Base-by-base conservation (phyloP, 2,113 vertebrate genomes). In the Bostrychus sinensis region DNA sequence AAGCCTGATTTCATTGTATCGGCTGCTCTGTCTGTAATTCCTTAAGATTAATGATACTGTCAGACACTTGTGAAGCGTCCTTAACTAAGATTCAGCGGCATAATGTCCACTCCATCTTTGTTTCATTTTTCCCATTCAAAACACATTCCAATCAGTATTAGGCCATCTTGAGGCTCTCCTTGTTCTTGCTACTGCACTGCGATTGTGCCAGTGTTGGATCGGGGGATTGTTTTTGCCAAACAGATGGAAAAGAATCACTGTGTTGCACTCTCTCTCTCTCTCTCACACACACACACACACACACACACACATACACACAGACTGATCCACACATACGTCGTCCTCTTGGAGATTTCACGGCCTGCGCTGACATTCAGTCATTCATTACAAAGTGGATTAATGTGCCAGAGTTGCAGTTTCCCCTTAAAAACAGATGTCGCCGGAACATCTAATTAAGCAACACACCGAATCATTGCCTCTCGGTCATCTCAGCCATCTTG, bases 181-280 rank as follows among this genome's bases (percentile, higher is more conserved):
- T 73, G 70, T 90, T 89, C 82, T 86, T 82, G 82, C 82, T 55
- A 62, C 75, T 78, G 77, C 70, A 12, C 77, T 77, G 57, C 50
- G 34, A 71, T 34, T 57, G 70, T 82, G 82, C 76, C 86, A 84
- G 79, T 71, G 79, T 86, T 57, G 70, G 84, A 79, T 51, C 14
- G 38, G 66, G 64, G 69, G 66, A 84, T 67, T 80, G 80, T 86
- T 88, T 84, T 82, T 84, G 84, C 83, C 82, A 89, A 89, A 87
- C 89, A 91, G 89, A 91, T 91, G 89, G 89, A 91, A 87, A 89
- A 88, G 85, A 84, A 60, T 87, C 86, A 91, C 75, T 77, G 79
- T 82, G 73, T 75, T 88, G 80, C 86, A 82, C 85, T 32, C 30
- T 32, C 30, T 32, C 30, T 32, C 30, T 32, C 30, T 32, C 30